phyloP scores from a whole-genome alignment of 2,113 vertebrate genomes.

The Tichodroma muraria region DNA sequence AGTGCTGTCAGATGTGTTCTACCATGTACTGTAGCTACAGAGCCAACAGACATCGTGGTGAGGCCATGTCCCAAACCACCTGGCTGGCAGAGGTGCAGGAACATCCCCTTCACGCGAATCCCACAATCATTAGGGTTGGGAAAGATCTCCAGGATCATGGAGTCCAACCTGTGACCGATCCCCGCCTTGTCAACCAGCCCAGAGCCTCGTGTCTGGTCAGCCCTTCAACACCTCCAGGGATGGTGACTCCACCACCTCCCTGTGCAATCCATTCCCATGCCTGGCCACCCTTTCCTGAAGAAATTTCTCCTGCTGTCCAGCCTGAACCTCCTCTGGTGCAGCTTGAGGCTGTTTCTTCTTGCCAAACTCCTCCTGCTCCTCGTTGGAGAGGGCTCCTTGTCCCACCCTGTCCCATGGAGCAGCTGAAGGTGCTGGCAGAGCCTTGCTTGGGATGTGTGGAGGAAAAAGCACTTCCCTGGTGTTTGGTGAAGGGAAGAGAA shows the following conservation, averaged over 20 bases:
- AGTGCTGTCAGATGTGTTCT: not conserved
- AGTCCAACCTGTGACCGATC: not conserved
- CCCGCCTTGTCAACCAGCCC: not conserved
- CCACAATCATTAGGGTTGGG: not conserved
- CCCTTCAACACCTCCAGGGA: not conserved
- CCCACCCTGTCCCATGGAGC: accelerated
- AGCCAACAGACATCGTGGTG: not conserved
- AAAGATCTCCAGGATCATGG: not conserved
- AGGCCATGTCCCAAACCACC: not conserved
- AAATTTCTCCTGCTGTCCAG: not conserved
- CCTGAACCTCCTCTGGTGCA: not conserved
- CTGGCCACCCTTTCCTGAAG: not conserved
- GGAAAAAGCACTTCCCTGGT: not conserved
- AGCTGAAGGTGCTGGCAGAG: not conserved
- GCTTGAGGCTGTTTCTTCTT: not conserved
- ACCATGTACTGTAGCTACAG: not conserved
- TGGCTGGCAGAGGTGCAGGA: not conserved
- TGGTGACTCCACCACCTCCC: not conserved
- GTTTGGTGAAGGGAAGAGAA: not conserved
- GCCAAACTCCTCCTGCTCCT: not conserved
- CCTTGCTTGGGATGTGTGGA: not conserved
- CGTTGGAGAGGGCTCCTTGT: not conserved
- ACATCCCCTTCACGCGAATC: not conserved
- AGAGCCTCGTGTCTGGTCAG: not conserved
- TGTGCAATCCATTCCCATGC: not conserved